Evolutionary conservation across 2,113 vertebrate species (phyloP).

Genomic region (Coptodon rendalli): DNA sequence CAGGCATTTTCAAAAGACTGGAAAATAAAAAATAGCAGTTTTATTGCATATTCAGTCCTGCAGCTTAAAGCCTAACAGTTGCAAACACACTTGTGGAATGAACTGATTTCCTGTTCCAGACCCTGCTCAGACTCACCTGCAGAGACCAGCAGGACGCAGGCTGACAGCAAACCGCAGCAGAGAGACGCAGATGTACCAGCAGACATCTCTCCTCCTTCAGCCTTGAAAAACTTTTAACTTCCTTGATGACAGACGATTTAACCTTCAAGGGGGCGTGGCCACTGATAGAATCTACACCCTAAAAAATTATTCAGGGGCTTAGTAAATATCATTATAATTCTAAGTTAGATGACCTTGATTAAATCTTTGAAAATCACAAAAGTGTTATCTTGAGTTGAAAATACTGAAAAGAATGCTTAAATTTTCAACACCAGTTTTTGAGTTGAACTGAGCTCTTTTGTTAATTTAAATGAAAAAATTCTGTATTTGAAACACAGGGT

Average conservation of each 20-base stretch:
- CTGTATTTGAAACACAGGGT: not conserved
- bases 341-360: not conserved
- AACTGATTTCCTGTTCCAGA: not conserved
- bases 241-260: accelerated
- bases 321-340: not conserved
- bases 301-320: not conserved
- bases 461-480: not conserved
- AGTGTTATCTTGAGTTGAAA: not conserved
- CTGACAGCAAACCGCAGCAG: not conserved
- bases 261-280: not conserved
- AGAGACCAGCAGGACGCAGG: not conserved
- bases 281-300: not conserved
- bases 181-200: accelerated
- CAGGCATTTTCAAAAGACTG: not conserved
- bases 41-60: not conserved
- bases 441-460: not conserved
- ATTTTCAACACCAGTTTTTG: not conserved
- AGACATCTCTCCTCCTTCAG: not conserved
- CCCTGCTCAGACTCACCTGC: not conserved
- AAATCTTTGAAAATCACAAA: not conserved
- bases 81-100: accelerated
- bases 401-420: not conserved
- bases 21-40: not conserved
- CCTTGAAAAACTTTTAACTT: not conserved
- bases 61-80: not conserved